Conservation (phyloP, 2,888 invertebrate genomes). For the Macroteleia sp. region DNA sequence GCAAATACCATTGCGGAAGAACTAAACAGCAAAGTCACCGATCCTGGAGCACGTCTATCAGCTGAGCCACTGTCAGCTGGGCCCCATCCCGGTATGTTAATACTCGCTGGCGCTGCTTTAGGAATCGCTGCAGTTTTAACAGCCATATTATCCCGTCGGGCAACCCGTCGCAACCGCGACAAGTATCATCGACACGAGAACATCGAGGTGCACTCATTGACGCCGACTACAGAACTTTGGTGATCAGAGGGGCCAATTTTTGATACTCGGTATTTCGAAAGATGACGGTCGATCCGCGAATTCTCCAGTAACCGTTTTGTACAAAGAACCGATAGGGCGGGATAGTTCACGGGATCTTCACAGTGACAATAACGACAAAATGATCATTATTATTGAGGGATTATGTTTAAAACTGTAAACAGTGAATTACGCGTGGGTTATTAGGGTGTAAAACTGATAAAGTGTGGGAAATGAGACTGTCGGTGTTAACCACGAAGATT, state of each 20-base stretch:
- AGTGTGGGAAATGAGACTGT: slow-evolving; percentile 34
- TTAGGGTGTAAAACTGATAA: slow-evolving; percentile 32
- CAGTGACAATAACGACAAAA: slow-evolving; percentile 77
- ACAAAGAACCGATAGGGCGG: slow-evolving; percentile 77
- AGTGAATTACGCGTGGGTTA: slow-evolving; percentile 13
- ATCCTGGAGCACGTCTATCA: slow-evolving; percentile 73
- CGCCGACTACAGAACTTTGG: slow-evolving; percentile 88
- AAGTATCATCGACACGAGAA: slow-evolving; percentile 81
- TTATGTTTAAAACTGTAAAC: neutral
- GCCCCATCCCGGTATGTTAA: slow-evolving; percentile 86
- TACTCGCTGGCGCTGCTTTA: slow-evolving; percentile 85
- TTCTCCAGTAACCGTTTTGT: slow-evolving; percentile 72
- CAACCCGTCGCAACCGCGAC: slow-evolving; percentile 76
- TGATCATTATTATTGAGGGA: slow-evolving; percentile 18
- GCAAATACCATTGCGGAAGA: slow-evolving; percentile 77
- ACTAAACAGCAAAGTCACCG: slow-evolving; percentile 74
- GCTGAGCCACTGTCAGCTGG: slow-evolving; percentile 72
- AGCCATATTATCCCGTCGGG: slow-evolving; percentile 83
- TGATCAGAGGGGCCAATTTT: slow-evolving; percentile 85
- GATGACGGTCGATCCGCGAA: slow-evolving; percentile 68
- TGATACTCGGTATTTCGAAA: slow-evolving; percentile 83
- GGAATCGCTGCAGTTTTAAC: slow-evolving; percentile 86
- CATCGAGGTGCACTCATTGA: slow-evolving; percentile 87
- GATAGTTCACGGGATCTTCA: slow-evolving; percentile 42
- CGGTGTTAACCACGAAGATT: slow-evolving; percentile 36